phyloP scores from a whole-genome alignment of 2,113 vertebrate species.

The Microcebus jonahi region DNA sequence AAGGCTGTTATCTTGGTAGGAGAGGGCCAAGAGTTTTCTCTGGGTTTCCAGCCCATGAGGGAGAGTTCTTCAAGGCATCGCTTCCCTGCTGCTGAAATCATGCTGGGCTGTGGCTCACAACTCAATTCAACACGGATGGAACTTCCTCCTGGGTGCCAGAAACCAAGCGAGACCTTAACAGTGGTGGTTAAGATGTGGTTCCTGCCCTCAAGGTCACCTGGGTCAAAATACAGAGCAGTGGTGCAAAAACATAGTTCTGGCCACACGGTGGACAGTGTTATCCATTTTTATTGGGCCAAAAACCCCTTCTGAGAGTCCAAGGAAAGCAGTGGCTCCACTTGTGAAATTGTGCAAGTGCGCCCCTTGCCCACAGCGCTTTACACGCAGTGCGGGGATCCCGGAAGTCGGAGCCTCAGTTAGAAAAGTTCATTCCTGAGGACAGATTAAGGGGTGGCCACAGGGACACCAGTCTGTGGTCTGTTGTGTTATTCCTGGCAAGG shows the following conservation, averaged over 20 bases:
- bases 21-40: constrained; percentile 50
- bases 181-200: neutral
- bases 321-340: neutral
- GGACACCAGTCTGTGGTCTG: neutral
- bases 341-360: neutral
- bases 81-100: constrained; percentile 56
- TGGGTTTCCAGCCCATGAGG: constrained; percentile 41
- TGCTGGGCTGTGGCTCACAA: constrained; percentile 39
- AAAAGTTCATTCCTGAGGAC: neutral
- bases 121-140: neutral
- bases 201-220: neutral
- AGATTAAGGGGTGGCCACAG: neutral
- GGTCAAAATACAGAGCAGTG: neutral
- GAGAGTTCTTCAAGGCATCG: constrained; percentile 4
- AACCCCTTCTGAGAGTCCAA: neutral
- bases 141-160: neutral
- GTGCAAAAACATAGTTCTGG: neutral
- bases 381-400: no score
- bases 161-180: neutral
- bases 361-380: neutral
- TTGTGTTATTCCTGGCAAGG: neutral
- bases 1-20: constrained; percentile 63
- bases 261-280: neutral
- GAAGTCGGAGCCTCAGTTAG: neutral
- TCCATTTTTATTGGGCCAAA: neutral